Conservation (phyloP, 2,797 vertebrate genomes). For the Neoniphon sammara region DNA sequence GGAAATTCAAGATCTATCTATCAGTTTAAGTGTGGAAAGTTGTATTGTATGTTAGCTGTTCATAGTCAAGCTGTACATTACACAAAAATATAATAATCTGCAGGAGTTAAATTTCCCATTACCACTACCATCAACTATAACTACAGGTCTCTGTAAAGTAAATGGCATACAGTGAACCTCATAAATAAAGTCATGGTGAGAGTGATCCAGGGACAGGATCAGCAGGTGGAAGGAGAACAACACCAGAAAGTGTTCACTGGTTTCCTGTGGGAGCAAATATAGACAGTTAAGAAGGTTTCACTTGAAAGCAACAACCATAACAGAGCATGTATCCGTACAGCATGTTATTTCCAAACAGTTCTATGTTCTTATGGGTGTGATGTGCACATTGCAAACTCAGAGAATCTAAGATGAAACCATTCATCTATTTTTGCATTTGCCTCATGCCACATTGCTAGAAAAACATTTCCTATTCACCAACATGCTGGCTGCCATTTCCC, state of each 20-base stretch:
- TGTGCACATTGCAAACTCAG: neutral
- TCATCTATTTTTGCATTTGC: too few species aligned
- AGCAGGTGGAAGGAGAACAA: conserved; percentile 87
- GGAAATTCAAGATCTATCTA: too few species aligned
- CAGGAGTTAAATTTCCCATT: too few species aligned
- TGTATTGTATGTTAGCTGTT: too few species aligned
- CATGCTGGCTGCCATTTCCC: neutral
- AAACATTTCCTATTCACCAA: neutral
- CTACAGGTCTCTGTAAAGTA: neutral
- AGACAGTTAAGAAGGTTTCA: neutral
- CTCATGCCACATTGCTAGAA: neutral
- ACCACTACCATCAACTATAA: too few species aligned
- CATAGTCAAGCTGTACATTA: too few species aligned
- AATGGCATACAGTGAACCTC: conserved; percentile 72
- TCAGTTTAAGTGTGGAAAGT: too few species aligned
- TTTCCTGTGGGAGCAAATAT: conserved; percentile 74
- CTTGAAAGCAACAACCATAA: neutral
- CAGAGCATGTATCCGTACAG: too few species aligned
- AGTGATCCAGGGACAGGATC: conserved; percentile 85
- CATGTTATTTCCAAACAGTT: neutral
- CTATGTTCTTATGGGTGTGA: neutral
- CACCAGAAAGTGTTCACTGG: conserved; percentile 82
- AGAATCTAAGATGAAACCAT: neutral
- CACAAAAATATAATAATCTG: too few species aligned
- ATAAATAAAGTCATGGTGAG: conserved; percentile 81